Conservation (phyloP, 2,113 vertebrate genomes). For the Bucco capensis region DNA sequence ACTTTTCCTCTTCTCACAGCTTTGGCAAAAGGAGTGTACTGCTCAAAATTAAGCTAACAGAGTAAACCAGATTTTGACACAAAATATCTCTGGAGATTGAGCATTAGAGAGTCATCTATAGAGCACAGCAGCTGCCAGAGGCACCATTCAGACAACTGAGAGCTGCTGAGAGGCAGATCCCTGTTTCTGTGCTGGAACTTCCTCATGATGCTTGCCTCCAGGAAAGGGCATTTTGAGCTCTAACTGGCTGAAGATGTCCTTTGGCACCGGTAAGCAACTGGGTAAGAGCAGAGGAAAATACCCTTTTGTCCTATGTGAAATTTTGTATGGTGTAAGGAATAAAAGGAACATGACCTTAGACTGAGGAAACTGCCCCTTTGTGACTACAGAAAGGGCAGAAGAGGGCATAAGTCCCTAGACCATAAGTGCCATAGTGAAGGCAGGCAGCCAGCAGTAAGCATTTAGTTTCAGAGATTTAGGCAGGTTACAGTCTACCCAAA, state of each 20-base stretch:
- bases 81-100: background rate
- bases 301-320: background rate
- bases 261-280: background rate
- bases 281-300: background rate
- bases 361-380: background rate
- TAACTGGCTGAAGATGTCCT: background rate
- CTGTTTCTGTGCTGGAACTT: background rate
- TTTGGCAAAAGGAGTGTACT: background rate
- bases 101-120: background rate
- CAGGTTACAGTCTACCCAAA: background rate
- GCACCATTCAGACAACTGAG: background rate
- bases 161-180: background rate
- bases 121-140: background rate
- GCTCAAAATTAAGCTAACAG: background rate
- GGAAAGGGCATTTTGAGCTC: background rate
- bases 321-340: background rate
- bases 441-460: background rate
- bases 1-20: background rate
- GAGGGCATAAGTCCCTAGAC: background rate
- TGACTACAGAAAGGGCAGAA: background rate
- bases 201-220: background rate
- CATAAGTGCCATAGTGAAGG: background rate
- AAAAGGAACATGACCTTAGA: background rate
- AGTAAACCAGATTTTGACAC: background rate
- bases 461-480: background rate